Percentiles rank a stretch among this genome's conserved stretches.
These are phyloP conservation scores for Strix occidentalis DNA, from an alignment of 2,797 vertebrate species.

Conservation along the genomic window DNA sequence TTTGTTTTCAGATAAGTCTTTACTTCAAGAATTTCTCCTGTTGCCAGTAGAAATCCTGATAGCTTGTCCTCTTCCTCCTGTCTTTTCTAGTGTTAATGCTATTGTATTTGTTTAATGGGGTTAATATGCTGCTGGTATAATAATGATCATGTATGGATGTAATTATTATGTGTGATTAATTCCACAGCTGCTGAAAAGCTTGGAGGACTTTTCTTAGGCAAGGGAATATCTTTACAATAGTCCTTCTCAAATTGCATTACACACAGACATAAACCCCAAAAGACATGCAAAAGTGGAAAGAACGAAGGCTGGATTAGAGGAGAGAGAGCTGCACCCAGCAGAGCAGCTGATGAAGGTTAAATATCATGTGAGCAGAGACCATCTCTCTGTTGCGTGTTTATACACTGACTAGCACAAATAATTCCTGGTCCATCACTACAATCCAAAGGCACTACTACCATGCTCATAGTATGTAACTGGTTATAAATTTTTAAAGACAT, in stretches of 20 bases:
- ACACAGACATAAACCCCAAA: background rate
- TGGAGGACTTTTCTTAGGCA: slow-evolving; percentile 30
- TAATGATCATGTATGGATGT: slow-evolving; percentile 49
- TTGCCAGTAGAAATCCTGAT: background rate
- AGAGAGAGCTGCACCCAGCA: background rate
- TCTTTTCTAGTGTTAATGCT: slow-evolving; percentile 17
- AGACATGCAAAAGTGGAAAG: background rate
- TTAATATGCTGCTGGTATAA: slow-evolving; percentile 71
- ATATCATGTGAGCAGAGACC: background rate
- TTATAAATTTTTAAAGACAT: slow-evolving; percentile 14
- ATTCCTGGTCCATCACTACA: background rate
- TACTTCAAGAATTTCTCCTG: background rate
- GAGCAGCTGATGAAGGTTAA: slow-evolving; percentile 23
- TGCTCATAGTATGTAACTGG: background rate
- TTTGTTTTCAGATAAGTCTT: slow-evolving; percentile 8
- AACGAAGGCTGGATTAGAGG: background rate
- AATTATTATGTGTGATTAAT: slow-evolving; percentile 72
- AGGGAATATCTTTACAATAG: slow-evolving; percentile 53
- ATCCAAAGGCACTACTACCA: slow-evolving; percentile 6
- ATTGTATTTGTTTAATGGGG: slow-evolving; percentile 71
- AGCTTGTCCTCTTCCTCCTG: background rate
- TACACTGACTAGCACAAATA: background rate
- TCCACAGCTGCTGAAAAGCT: slow-evolving; percentile 53
- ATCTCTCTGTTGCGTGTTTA: background rate
- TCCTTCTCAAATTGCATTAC: slow-evolving; percentile 46